phyloP scores from a whole-genome alignment of 2,797 vertebrate genomes.

The Myotis planiceps region DNA sequence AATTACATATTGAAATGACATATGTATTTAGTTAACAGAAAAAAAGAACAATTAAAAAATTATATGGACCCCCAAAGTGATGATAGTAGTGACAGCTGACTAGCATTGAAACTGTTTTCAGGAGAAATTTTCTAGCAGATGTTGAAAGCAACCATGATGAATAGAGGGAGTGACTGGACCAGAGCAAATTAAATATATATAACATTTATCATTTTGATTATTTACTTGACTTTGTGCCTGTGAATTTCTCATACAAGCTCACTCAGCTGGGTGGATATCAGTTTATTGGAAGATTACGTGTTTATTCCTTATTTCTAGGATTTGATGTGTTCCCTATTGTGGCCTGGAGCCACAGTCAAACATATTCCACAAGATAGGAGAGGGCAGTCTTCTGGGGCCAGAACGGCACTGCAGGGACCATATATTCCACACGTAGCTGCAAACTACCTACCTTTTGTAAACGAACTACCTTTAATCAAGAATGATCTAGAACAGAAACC shows the following conservation, averaged over 20 bases:
- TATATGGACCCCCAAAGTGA: background rate
- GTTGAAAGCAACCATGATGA: background rate
- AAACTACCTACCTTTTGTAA: background rate
- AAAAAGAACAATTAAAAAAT: background rate
- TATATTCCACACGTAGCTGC: too few species aligned
- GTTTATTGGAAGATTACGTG: background rate
- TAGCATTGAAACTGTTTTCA: background rate
- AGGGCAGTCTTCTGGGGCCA: background rate
- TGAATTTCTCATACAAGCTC: background rate
- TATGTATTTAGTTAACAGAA: background rate
- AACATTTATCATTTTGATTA: background rate
- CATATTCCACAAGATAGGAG: background rate
- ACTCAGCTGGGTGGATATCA: background rate
- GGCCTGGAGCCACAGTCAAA: background rate
- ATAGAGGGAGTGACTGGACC: background rate
- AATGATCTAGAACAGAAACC: background rate
- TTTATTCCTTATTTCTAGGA: background rate
- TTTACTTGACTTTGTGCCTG: slow-evolving; percentile 23
- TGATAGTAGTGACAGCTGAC: background rate
- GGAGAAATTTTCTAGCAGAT: background rate
- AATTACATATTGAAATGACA: background rate
- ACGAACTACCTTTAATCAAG: background rate
- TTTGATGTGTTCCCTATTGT: background rate
- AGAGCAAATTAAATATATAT: background rate
- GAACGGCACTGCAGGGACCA: background rate